These are phyloP conservation scores for Euplexia lucipara DNA, from an alignment of 2,888 invertebrate genomes.

Conservation along the genomic window DNA sequence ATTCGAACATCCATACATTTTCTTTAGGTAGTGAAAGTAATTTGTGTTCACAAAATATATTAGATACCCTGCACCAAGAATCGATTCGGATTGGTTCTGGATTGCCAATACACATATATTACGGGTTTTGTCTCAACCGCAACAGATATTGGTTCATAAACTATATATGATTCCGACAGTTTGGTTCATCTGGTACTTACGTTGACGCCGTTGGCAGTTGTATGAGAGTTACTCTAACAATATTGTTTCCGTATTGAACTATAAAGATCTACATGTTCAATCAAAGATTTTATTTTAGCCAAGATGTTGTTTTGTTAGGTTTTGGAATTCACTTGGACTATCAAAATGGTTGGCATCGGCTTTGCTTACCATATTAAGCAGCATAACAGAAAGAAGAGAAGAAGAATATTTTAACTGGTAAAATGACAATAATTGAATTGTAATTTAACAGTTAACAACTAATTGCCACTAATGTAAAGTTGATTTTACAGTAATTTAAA, in stretches of 20 bases:
- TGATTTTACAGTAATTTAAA: too few species aligned
- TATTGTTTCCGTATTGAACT: neutral
- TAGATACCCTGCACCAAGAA: neutral
- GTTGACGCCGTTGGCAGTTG: neutral
- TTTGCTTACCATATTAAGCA: too few species aligned
- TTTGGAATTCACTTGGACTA: too few species aligned
- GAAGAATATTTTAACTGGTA: too few species aligned
- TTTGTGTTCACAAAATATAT: neutral
- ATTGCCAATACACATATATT: slow-evolving; percentile 38
- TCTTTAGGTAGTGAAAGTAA: neutral
- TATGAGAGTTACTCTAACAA: neutral
- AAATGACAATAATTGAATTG: too few species aligned
- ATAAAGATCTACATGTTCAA: too few species aligned
- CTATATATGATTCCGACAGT: slow-evolving; percentile 19
- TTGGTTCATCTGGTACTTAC: slow-evolving; percentile 14
- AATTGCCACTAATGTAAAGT: too few species aligned
- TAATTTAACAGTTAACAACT: too few species aligned
- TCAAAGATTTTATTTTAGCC: too few species aligned
- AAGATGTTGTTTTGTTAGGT: too few species aligned
- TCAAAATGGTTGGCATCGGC: too few species aligned
- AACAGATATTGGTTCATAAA: slow-evolving; percentile 38
- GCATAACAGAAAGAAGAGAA: too few species aligned
- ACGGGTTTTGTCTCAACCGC: slow-evolving; percentile 20
- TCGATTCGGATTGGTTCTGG: slow-evolving; percentile 31
- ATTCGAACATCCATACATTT: neutral